Evolutionary conservation across 2,797 vertebrate genomes (phyloP).

Genomic region (Loris lydekkerianus): DNA sequence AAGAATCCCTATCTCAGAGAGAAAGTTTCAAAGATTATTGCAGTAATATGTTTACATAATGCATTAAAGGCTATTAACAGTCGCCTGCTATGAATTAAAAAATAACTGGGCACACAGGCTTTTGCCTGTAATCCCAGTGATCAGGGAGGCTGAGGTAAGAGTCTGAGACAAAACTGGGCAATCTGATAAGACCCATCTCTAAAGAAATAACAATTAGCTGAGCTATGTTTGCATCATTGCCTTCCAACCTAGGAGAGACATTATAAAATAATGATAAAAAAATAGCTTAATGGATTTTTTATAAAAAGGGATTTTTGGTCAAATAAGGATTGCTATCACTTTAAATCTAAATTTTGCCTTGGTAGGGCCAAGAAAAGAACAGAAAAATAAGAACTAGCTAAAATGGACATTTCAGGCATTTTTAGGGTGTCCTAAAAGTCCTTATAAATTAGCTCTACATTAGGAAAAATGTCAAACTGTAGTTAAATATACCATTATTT

Average conservation of each 20-base stretch:
- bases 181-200: too few species aligned
- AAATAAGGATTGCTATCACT: slow-evolving; percentile 8
- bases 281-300: background rate
- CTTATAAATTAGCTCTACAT: too few species aligned
- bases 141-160: too few species aligned
- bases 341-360: slow-evolving; percentile 42
- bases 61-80: background rate
- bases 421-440: background rate
- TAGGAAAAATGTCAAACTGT: too few species aligned
- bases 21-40: background rate
- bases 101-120: background rate
- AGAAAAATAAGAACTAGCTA: slow-evolving; percentile 28
- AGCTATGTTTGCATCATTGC: too few species aligned
- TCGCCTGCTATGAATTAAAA: background rate
- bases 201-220: too few species aligned
- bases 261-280: background rate
- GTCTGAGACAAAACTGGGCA: too few species aligned
- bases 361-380: background rate
- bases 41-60: background rate
- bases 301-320: background rate
- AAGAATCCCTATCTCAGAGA: slow-evolving; percentile 23
- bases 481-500: too few species aligned
- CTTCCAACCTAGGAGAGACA: too few species aligned
- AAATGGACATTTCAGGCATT: background rate
- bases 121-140: too few species aligned